Base-by-base conservation (phyloP, 1,140 invertebrate species). In the Apocrypta bakeri region DNA sequence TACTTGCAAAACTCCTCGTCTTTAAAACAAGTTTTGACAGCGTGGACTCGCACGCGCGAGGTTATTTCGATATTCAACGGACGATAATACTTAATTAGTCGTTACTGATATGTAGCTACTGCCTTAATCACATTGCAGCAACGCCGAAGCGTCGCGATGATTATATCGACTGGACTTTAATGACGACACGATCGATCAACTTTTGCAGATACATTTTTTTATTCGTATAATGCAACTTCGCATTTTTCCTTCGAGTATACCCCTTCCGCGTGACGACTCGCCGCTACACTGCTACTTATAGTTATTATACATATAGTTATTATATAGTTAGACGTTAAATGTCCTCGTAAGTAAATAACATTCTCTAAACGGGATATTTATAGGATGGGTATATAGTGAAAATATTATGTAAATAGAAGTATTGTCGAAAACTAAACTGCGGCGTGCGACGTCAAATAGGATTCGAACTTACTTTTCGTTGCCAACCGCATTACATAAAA, bases 401-500 rank as follows among this genome's bases (percentile, higher is more conserved):
- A 37, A 37, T 37, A 37, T 37, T 37, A 37, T 0, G 48, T 7
- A 56, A 56, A 56, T 7, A 56, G n/a, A 56, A 56, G n/a, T 56
- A 56, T 56, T 56, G 48, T 56, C 48, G 48, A 56, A 56, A 56
- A 29, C 14, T 3, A n/a, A 66, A 3, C 24, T 66, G 33, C 21
- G 69, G 40, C 40, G 9, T 0, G 7, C 63, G 25, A 1, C 14
- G 29, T 48, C 17, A 79, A 79, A 79, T 79, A 69, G 64, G 64
- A 79, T 69, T 48, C 56, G 31, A 17, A 29, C 24, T 6, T 24
- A 37, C 33, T 69, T 79, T 48, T 69, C 40, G 24, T 69, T 69
- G 77, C 21, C 37, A 79, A 79, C 24, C 64, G 66, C 27, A 69
- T 69, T 56, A 69, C 66, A 63, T n/a, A n/a, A n/a, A n/a, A n/a